A percentile compares a stretch with the other conserved stretches of the same genome.
Evolutionary conservation across 2,797 vertebrate genomes (phyloP).

Genomic region (Sternotherus odoratus): DNA sequence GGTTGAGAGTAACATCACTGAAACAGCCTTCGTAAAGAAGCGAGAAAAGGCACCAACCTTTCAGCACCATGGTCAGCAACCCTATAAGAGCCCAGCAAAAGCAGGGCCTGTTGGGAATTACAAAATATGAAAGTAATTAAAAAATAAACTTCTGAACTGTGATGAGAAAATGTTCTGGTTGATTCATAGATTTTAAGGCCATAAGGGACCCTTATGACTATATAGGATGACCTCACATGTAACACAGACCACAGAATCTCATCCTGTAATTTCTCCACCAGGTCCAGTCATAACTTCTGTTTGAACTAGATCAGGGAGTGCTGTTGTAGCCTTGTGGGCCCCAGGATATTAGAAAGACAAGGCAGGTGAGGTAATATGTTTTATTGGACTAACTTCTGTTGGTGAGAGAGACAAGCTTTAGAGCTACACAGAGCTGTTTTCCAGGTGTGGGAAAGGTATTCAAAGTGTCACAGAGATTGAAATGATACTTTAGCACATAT

Average conservation of each 20-base stretch:
- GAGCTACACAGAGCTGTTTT: not conserved
- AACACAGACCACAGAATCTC: not conserved
- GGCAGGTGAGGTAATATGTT: not conserved
- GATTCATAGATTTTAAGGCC: not conserved
- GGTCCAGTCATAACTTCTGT: not conserved
- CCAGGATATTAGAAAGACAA: not conserved
- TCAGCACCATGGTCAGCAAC: slow-evolving; percentile 44
- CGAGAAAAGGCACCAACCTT: not conserved
- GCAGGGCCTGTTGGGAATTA: not conserved
- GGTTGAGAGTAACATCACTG: not conserved
- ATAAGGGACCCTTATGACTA: not conserved
- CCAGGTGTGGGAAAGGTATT: not conserved
- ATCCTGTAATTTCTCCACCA: not conserved
- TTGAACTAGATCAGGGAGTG: not conserved
- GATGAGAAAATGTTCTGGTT: not conserved
- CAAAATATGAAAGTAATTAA: not conserved
- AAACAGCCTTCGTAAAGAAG: not conserved
- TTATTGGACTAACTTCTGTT: not conserved
- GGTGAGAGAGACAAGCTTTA: not conserved
- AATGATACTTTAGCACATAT: not conserved
- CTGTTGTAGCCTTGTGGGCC: not conserved
- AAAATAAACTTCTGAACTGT: not conserved
- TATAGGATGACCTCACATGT: not conserved
- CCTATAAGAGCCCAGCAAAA: too few species aligned
- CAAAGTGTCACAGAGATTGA: not conserved